Conservation (phyloP, 2,888 invertebrate genomes). For the Lasioglossum calceatum region DNA sequence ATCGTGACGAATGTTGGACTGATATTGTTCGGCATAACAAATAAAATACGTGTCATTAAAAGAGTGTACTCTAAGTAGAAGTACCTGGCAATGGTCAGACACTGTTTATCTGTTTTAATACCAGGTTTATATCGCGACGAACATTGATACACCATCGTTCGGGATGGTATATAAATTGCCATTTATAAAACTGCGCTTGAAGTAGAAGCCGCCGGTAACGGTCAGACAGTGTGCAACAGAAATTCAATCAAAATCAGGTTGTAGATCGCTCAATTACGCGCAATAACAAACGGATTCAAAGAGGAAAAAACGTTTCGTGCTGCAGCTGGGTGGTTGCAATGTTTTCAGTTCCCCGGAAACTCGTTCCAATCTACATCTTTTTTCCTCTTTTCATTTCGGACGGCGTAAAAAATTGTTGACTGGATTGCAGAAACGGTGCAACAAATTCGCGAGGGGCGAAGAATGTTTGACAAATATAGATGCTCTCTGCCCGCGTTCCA, state of each 20-base stretch:
- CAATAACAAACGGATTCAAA: neutral
- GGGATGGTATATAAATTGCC: neutral
- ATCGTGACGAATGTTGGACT: too few species aligned
- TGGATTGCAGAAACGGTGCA: neutral
- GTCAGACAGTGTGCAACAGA: neutral
- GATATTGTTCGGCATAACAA: too few species aligned
- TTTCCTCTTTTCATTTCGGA: neutral
- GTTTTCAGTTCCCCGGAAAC: neutral
- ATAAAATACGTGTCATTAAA: too few species aligned
- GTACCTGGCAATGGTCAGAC: neutral
- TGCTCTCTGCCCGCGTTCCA: neutral
- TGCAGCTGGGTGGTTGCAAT: neutral
- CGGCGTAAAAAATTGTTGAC: neutral
- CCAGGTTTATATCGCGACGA: neutral
- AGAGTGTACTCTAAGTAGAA: neutral
- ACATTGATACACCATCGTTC: neutral
- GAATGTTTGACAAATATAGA: neutral
- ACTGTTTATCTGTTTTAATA: neutral
- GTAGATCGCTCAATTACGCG: slow-evolving; percentile 19
- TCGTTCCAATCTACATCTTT: neutral
- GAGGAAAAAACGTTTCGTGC: neutral
- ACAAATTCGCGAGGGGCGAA: neutral
- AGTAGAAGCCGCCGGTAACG: neutral
- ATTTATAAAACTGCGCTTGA: neutral
- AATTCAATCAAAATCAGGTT: neutral